These are phyloP conservation scores for Petrocephalus microphthalmus DNA, from an alignment of 2,113 vertebrate genomes.

Conservation along the genomic window DNA sequence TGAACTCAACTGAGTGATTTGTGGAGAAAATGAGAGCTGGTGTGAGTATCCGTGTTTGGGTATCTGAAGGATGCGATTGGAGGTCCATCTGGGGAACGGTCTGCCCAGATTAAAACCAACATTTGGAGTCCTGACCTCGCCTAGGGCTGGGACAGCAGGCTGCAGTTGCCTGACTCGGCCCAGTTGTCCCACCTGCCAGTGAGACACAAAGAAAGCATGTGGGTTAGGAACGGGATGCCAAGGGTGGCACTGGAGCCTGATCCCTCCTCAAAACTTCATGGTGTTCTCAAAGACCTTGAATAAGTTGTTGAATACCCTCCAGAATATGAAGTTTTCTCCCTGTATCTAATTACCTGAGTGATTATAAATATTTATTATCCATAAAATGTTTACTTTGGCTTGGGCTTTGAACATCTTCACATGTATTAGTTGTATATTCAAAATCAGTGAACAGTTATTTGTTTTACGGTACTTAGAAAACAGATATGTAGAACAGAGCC, in stretches of 20 bases:
- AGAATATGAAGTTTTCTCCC: not conserved
- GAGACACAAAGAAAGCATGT: conserved; percentile 59
- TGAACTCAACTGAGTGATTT: not conserved
- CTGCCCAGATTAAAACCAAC: not conserved
- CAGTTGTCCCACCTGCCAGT: conserved; percentile 56
- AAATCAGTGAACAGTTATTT: not conserved
- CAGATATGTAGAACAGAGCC: not conserved
- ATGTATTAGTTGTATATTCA: not conserved
- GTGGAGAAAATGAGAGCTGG: not conserved
- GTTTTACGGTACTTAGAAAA: not conserved
- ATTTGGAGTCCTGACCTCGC: not conserved
- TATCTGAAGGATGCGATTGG: not conserved
- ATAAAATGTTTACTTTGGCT: not conserved
- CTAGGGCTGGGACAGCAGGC: not conserved
- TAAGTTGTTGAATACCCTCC: not conserved
- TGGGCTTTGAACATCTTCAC: not conserved
- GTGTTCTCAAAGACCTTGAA: not conserved
- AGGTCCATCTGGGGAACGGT: not conserved
- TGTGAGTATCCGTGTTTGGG: not conserved
- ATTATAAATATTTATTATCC: not conserved
- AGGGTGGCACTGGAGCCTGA: conserved; percentile 40
- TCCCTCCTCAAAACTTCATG: conserved; percentile 12
- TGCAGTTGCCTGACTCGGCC: conserved; percentile 24
- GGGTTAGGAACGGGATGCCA: conserved; percentile 43
- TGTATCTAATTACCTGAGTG: not conserved